Conservation (phyloP, 2,888 invertebrate species). For the Nomada goodeniana region DNA sequence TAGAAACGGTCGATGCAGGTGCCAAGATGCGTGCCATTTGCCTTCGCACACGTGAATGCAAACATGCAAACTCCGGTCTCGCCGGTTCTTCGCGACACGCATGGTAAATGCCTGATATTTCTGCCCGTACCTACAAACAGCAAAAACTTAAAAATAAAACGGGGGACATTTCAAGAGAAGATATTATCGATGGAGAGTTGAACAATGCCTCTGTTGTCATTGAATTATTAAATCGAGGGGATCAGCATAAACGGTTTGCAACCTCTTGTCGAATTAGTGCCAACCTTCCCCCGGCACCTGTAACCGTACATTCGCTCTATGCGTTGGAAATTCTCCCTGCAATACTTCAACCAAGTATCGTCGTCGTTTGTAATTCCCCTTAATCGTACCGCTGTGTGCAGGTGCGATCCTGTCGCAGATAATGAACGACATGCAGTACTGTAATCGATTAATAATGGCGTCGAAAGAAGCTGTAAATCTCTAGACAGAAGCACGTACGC, state of each 20-base stretch:
- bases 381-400: conserved; percentile 43
- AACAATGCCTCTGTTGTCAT: not conserved
- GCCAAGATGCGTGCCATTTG: conserved; percentile 95
- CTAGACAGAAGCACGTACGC: conserved; percentile 1
- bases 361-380: conserved; percentile 57
- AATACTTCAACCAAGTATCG: conserved; percentile 41
- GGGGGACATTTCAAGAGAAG: not conserved
- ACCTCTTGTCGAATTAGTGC: conserved; percentile 24
- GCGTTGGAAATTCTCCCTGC: conserved; percentile 62
- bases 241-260: conserved; percentile 15
- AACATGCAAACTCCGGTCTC: conserved; percentile 96
- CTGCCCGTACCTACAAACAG: conserved; percentile 91
- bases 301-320: conserved; percentile 61
- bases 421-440: conserved; percentile 24
- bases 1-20: conserved; percentile 97
- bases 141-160: not conserved
- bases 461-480: conserved; percentile 31
- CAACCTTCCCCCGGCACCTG: conserved; percentile 34
- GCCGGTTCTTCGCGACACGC: conserved; percentile 92
- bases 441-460: conserved; percentile 49
- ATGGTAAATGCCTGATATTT: conserved; percentile 95
- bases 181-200: not conserved
- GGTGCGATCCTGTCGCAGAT: conserved; percentile 38
- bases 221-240: not conserved
- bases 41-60: conserved; percentile 95